Evolutionary conservation across 2,113 vertebrate species (phyloP), one percentile per base, ranked within the genome.

Genomic region (Nycticryphes semicollaris): DNA sequence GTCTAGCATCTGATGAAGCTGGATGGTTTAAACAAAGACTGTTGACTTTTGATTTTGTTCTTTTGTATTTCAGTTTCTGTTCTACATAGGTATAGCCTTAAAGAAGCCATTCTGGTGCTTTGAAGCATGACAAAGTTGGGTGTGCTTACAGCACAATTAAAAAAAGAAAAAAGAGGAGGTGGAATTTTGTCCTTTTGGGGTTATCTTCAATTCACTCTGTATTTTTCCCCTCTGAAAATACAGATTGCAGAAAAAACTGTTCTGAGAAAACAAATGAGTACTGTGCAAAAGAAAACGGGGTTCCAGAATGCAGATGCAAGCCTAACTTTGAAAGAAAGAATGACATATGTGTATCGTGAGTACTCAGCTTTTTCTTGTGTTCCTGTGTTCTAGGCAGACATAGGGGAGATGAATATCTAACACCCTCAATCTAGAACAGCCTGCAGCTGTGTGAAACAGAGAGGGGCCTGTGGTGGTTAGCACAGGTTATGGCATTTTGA

Each of bases 281-380:
- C 27, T 98, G 98, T 31, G 4, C 47, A 17, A 60, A 6, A 10
- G 1, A 3, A 16, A 0, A 1, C 0, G 5, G 0, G 0, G 0
- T 0, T 3, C 8, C 37, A 7, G 0, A 0, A 0, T 98, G 98
- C 14, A 6, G 3, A 10, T 98, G 98, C 53, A 18, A 84, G 50
- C 0, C 31, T 1, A 80, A 96, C 59, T 98, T 79, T 19, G 0
- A 15, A 43, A 0, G 0, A 1, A 0, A 54, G 3, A 0, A 1
- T 14, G 8, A 0, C 12, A 2, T 3, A 4, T 98, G 97, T 35
- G 25, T 92, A 43, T 0, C 21, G 97, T 98, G 89, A 97, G 97
- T 97, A 83, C 17, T 78, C 67, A 63, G 43, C 9, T 59, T 73
- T 88, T 91, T 54, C 18, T 28, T 82, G 41, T 0, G 0, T 41